Percentiles rank a stretch among this genome's conserved stretches.
These are phyloP conservation scores for Perizoma affinitatum DNA, from an alignment of 2,888 invertebrate species.

Conservation along the genomic window DNA sequence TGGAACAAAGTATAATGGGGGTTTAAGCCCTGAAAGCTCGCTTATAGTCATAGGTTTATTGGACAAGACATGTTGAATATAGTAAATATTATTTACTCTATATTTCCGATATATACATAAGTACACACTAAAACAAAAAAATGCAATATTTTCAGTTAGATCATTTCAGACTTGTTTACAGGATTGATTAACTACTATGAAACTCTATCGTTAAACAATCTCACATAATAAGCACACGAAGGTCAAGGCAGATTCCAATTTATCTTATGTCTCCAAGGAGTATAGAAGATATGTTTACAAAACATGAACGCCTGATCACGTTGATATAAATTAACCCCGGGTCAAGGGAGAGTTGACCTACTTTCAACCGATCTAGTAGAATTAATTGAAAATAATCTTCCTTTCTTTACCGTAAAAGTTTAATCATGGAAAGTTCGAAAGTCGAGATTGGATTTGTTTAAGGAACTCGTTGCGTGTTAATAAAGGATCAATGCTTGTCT, in stretches of 20 bases:
- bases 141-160: too few relatives aligned
- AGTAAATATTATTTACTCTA: too few relatives aligned
- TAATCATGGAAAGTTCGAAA: conserved; percentile 26
- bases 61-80: too few relatives aligned
- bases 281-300: conserved; percentile 12
- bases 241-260: conserved; percentile 14
- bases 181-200: too few relatives aligned
- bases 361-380: conserved; percentile 29
- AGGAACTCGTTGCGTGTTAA: conserved; percentile 3
- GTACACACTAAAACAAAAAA: too few relatives aligned
- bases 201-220: too few relatives aligned
- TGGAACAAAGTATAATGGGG: too few relatives aligned
- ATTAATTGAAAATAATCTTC: conserved; percentile 28
- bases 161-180: too few relatives aligned
- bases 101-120: too few relatives aligned
- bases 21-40: too few relatives aligned
- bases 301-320: conserved; percentile 17
- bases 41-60: too few relatives aligned
- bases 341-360: conserved; percentile 42
- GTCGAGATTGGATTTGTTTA: conserved; percentile 20
- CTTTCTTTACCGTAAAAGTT: conserved; percentile 25
- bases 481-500: conserved; percentile 7
- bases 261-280: conserved; percentile 12
- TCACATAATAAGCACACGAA: conserved; percentile 2
- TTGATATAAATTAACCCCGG: conserved; percentile 34